phyloP scores from a whole-genome alignment of 2,888 invertebrate species.

The Plusia festucae region DNA sequence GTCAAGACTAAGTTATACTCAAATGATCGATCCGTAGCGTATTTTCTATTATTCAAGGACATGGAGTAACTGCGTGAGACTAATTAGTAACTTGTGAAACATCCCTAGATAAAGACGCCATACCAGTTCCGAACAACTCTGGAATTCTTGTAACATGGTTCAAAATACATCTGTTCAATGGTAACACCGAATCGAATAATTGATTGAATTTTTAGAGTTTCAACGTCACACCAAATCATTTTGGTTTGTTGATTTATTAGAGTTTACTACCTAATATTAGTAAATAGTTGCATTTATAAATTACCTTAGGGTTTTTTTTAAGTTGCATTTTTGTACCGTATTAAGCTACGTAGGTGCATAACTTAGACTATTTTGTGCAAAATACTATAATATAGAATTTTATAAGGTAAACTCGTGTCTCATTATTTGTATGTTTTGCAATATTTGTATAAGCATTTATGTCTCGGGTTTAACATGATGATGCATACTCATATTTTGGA shows the following conservation, averaged over 20 bases:
- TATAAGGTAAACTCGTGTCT: neutral
- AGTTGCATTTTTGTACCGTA: no score
- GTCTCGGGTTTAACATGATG: neutral
- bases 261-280: no score
- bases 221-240: no score
- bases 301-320: no score
- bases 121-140: neutral
- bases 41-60: slow-evolving; percentile 16
- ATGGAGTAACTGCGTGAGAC: neutral
- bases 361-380: neutral
- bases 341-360: no score
- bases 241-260: no score
- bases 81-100: neutral
- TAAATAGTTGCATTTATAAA: no score
- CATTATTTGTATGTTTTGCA: slow-evolving; percentile 1
- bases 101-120: no score
- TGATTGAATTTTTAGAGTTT: no score
- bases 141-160: no score
- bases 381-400: neutral
- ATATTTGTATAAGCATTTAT: slow-evolving; percentile 3
- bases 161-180: no score
- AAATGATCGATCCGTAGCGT: slow-evolving; percentile 16
- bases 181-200: no score
- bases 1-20: slow-evolving; percentile 25
- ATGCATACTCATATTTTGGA: neutral